Evolutionary conservation across 2,113 vertebrate species (phyloP), one percentile per base, ranked within the genome.

Genomic region (Desmodus rotundus): DNA sequence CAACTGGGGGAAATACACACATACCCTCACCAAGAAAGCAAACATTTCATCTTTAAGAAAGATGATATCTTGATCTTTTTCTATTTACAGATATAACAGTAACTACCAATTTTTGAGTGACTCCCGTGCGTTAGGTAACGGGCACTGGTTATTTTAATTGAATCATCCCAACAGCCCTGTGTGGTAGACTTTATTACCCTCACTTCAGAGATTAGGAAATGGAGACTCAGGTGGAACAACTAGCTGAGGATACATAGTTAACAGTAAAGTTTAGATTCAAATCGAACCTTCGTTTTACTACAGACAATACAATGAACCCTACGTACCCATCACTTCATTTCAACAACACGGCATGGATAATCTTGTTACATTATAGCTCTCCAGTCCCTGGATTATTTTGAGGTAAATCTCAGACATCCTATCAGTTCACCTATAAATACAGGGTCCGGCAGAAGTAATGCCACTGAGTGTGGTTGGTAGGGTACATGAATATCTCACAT

Each of bases 41-140:
- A n/a, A 81, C 24, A 65, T 97, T 90, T 89, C 52, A 92, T 50
- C 22, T 85, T 91, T 87, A 82, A 86, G 45, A 47, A 87, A 88
- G 67, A 84, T n/a, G 45, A 52, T 15, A 73, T 24, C 54, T 47
- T 95, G 9, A 38, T 63, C 15, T 84, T 52, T 87, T 81, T 15
- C 58, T 41, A 80, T 86, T 92, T 93, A 83, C 5, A 92, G 58
- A 81, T 58, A 82, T 52, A 76, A 83, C 8, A 74, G 70, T 85
- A 72, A 85, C 43, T 67, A 88, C 28, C 54, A 81, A 82, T 86
- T 82, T 72, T 58, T 43, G 41, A 93, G 67, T 36, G 2, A 22
- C 54, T 87, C 36, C 52, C 73, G n/a, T n/a, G 19, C 73, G 22
- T 77, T 76, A 78, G 7, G 3, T 54, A 83, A 72, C 70, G 11